phyloP scores from a whole-genome alignment of 2,888 invertebrate genomes.

The Gastrophysa polygoni region DNA sequence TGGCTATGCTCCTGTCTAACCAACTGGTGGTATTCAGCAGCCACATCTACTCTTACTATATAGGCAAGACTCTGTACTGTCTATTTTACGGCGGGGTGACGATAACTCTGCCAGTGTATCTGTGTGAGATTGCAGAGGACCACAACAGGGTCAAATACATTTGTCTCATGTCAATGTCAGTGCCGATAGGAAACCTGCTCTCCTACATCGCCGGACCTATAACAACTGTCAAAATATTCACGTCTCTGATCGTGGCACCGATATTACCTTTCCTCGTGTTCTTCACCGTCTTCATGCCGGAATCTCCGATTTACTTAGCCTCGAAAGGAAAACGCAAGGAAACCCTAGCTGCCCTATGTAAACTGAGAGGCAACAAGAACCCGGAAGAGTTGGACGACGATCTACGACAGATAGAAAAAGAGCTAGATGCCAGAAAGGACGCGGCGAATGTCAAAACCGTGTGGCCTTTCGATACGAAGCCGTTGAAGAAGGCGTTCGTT shows the following conservation, averaged over 20 bases:
- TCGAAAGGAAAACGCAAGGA: background rate
- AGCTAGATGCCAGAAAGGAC: slow-evolving; percentile 62
- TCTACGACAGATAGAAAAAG: slow-evolving; percentile 56
- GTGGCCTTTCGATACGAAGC: background rate
- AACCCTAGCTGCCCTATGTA: background rate
- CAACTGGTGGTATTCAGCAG: slow-evolving; percentile 22
- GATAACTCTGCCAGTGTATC: slow-evolving; percentile 77
- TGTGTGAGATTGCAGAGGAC: slow-evolving; percentile 66
- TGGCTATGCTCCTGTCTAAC: slow-evolving; percentile 66
- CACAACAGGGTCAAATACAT: slow-evolving; percentile 69
- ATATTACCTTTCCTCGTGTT: slow-evolving; percentile 16
- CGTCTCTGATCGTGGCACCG: slow-evolving; percentile 21
- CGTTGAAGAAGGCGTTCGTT: slow-evolving; percentile 11
- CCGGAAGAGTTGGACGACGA: background rate
- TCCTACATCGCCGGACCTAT: slow-evolving; percentile 29
- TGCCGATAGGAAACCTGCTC: slow-evolving; percentile 24
- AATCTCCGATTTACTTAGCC: slow-evolving; percentile 30
- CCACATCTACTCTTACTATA: slow-evolving; percentile 51
- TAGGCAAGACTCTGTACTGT: slow-evolving; percentile 50
- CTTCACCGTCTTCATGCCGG: slow-evolving; percentile 18
- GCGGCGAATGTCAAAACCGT: background rate
- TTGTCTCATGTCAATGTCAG: slow-evolving; percentile 52
- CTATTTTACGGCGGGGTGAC: background rate
- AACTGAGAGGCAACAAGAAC: background rate
- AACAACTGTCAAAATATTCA: slow-evolving; percentile 17